Conservation (phyloP, 2,113 vertebrate genomes). For the Chaetodon trifascialis region DNA sequence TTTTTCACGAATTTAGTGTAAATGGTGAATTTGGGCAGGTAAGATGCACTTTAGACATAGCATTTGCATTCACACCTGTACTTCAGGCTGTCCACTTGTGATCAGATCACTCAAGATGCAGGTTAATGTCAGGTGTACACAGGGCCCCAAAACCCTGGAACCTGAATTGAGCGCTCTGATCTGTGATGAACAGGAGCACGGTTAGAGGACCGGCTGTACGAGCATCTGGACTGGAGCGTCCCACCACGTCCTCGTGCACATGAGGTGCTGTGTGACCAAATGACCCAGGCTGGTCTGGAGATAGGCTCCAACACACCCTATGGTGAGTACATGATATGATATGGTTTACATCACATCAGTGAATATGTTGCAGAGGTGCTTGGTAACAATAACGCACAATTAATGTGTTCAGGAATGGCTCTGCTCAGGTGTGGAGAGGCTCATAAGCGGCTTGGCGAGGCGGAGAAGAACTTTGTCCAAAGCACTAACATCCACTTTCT, state of each 20-base stretch:
- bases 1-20: too few species aligned
- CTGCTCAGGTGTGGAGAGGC: conserved; percentile 93
- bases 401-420: conserved; percentile 86
- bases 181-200: conserved; percentile 85
- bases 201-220: conserved; percentile 94
- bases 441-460: conserved; percentile 90
- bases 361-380: not conserved
- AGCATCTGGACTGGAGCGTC: conserved; percentile 91
- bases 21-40: too few species aligned
- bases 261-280: conserved; percentile 90
- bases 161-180: conserved; percentile 16
- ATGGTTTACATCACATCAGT: too few species aligned
- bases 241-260: conserved; percentile 88
- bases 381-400: not conserved
- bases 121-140: too few species aligned
- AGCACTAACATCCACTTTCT: conserved; percentile 93
- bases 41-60: too few species aligned
- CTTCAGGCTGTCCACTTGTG: too few species aligned
- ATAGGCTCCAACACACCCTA: conserved; percentile 86
- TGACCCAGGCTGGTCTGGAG: conserved; percentile 92
- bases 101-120: too few species aligned
- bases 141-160: not conserved
- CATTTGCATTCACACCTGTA: too few species aligned
- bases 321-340: conserved; percentile 55
- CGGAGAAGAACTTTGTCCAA: conserved; percentile 92